Percentiles rank a stretch among this genome's conserved stretches.
Evolutionary conservation across 1,140 invertebrate genomes (phyloP).

Genomic region (Leptinotarsa undecemlineata): DNA sequence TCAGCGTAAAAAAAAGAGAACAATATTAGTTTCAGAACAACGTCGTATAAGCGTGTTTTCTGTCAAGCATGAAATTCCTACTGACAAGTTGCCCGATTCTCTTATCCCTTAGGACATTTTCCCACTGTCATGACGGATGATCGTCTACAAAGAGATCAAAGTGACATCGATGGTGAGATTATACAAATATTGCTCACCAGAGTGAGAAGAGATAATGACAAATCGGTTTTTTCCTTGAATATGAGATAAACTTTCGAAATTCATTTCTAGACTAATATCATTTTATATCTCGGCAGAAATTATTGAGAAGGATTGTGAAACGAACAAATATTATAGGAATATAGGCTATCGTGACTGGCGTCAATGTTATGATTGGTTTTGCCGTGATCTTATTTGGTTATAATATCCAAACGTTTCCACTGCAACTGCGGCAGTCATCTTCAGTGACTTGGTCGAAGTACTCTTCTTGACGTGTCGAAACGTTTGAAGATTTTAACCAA

Average conservation of each 20-base stretch:
- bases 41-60: conserved; percentile 15
- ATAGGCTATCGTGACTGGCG: too few species aligned
- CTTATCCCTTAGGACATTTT: conserved; percentile 21
- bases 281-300: too few species aligned
- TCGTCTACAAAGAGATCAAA: conserved; percentile 12
- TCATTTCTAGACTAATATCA: too few species aligned
- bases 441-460: too few species aligned
- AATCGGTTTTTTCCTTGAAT: background rate
- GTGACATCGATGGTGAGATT: conserved; percentile 16
- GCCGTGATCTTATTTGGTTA: too few species aligned
- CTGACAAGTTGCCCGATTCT: conserved; percentile 20
- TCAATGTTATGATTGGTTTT: too few species aligned
- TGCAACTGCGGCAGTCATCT: too few species aligned
- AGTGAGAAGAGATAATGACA: background rate
- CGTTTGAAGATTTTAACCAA: too few species aligned
- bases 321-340: too few species aligned
- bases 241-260: background rate
- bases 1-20: background rate
- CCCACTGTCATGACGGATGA: conserved; percentile 20
- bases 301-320: too few species aligned
- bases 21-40: conserved; percentile 22
- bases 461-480: too few species aligned
- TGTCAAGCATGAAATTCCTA: conserved; percentile 17
- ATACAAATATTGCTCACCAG: conserved; percentile 12
- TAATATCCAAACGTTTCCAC: too few species aligned